phyloP scores from a whole-genome alignment of 2,888 invertebrate species.

The Philereme vetulata region DNA sequence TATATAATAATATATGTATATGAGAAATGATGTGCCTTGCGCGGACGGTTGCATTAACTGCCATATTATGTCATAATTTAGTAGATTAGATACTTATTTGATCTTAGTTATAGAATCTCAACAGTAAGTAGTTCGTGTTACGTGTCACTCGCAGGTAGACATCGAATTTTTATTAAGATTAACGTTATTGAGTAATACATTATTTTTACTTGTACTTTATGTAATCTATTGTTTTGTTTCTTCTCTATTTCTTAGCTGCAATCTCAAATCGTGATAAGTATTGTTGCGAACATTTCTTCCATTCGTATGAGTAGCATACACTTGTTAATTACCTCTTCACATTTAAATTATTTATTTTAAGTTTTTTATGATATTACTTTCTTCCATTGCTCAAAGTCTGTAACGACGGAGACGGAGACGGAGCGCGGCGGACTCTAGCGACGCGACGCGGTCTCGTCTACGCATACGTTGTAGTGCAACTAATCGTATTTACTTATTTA shows the following conservation, averaged over 20 bases:
- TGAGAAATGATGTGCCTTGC: constrained; percentile 66
- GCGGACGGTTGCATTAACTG: constrained; percentile 82
- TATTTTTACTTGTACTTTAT: constrained; percentile 49
- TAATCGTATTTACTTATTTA: constrained; percentile 80
- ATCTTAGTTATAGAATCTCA: constrained; percentile 73
- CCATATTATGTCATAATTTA: constrained; percentile 83
- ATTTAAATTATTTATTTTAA: constrained; percentile 56
- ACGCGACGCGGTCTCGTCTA: constrained; percentile 67
- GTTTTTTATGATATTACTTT: constrained; percentile 53
- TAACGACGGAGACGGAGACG: constrained; percentile 50
- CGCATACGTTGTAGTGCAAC: constrained; percentile 68
- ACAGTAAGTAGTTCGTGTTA: constrained; percentile 64
- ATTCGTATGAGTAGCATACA: constrained; percentile 59
- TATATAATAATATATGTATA: constrained; percentile 34
- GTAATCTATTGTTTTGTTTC: constrained; percentile 64
- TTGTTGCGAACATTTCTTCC: constrained; percentile 59
- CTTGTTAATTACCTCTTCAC: constrained; percentile 76
- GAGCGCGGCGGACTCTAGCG: constrained; percentile 65
- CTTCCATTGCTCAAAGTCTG: constrained; percentile 75
- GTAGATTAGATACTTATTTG: constrained; percentile 62
- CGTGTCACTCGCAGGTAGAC: constrained; percentile 73
- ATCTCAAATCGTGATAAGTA: constrained; percentile 37
- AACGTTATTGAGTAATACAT: constrained; percentile 53
- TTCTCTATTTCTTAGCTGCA: constrained; percentile 48
- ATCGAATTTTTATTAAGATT: constrained; percentile 73